phyloP scores from a whole-genome alignment of 1,140 invertebrate species.

The Drosophila ogumai region DNA sequence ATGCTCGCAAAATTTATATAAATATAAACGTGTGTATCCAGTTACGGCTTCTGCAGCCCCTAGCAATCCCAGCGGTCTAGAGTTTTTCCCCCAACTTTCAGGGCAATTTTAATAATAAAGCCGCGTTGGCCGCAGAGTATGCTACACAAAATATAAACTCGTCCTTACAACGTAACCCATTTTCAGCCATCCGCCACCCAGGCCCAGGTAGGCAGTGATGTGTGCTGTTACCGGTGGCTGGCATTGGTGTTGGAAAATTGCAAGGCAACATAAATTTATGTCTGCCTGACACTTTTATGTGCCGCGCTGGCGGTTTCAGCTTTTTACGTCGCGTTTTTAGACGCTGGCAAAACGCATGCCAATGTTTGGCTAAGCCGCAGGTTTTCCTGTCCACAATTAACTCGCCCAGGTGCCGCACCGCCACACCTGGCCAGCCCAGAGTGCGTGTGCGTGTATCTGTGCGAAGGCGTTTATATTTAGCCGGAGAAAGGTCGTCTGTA shows the following conservation, averaged over 20 bases:
- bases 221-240: neutral
- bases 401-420: slow-evolving; percentile 37
- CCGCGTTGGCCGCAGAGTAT: slow-evolving; percentile 35
- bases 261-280: slow-evolving; percentile 76
- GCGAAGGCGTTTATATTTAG: slow-evolving; percentile 59
- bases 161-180: slow-evolving; percentile 33
- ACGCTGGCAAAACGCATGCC: slow-evolving; percentile 48
- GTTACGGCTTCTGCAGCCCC: slow-evolving; percentile 12
- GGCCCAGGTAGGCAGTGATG: slow-evolving; percentile 21
- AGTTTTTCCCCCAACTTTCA: slow-evolving; percentile 41
- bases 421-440: slow-evolving; percentile 31
- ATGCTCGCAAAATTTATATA: slow-evolving; percentile 21
- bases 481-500: slow-evolving; percentile 59
- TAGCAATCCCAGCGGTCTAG: slow-evolving; percentile 30
- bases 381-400: slow-evolving; percentile 66
- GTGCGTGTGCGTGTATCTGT: slow-evolving; percentile 7
- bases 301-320: slow-evolving; percentile 60
- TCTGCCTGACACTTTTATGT: slow-evolving; percentile 73
- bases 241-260: slow-evolving; percentile 41
- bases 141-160: slow-evolving; percentile 38
- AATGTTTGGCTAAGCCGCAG: slow-evolving; percentile 59
- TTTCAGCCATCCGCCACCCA: neutral
- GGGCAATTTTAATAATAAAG: slow-evolving; percentile 60
- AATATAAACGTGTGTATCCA: slow-evolving; percentile 36
- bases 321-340: slow-evolving; percentile 61